phyloP scores from a whole-genome alignment of 2,113 vertebrate species.

The Serinus canaria region DNA sequence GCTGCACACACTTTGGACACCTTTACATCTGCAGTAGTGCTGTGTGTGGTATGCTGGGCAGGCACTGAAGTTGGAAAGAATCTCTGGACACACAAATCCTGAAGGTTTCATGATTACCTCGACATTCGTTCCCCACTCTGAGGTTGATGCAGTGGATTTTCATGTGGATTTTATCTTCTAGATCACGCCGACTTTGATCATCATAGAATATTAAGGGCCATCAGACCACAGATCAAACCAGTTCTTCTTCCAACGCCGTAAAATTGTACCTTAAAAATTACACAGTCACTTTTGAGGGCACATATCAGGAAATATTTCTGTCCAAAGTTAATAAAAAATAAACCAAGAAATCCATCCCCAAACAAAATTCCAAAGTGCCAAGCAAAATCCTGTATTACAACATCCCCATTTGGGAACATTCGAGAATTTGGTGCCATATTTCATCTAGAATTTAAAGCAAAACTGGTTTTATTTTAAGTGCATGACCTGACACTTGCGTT shows the following conservation, averaged over 20 bases:
- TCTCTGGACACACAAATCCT: neutral
- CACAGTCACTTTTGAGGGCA: neutral
- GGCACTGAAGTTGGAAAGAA: neutral
- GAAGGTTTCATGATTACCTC: constrained; percentile 71
- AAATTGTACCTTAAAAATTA: constrained; percentile 83
- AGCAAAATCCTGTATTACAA: neutral
- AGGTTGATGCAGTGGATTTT: constrained; percentile 90
- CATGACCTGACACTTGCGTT: neutral
- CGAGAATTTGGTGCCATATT: neutral
- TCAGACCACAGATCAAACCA: constrained; percentile 97
- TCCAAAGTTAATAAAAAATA: neutral
- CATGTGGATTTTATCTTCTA: constrained; percentile 94
- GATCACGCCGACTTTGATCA: constrained; percentile 82
- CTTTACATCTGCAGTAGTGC: neutral
- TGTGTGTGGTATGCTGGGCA: neutral
- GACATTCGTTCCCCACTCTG: constrained; percentile 82
- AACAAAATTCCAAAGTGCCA: neutral
- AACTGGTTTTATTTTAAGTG: neutral
- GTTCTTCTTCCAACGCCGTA: constrained; percentile 95
- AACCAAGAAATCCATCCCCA: neutral
- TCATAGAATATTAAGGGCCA: constrained; percentile 89
- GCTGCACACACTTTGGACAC: neutral
- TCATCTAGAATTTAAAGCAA: neutral
- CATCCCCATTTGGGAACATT: neutral
- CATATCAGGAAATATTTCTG: neutral